Evolutionary conservation across 2,888 invertebrate genomes (phyloP), one percentile per base, ranked within the genome.

Genomic region (Troilus luridus): DNA sequence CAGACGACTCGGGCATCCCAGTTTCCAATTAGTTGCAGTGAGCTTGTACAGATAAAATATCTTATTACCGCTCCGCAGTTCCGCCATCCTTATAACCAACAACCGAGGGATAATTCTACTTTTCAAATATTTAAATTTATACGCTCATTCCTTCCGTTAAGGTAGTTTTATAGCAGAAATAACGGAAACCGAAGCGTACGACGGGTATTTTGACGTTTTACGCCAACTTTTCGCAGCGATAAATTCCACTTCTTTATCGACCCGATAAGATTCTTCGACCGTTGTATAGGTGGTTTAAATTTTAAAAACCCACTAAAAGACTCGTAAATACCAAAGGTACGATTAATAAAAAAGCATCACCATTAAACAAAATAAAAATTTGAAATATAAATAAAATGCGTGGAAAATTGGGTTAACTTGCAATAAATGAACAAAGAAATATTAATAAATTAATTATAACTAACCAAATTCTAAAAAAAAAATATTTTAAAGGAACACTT

Each of bases 21-120:
- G 72, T 77, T 77, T 77, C 72, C 72, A 77, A 77, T 77, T 77
- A 77, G 72, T 41, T 41, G 72, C 27, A 41, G 72, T 17, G 72
- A 41, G 41, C 27, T 77, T 8, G 72, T 77, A 77, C 27, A 77
- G 72, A 77, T 77, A 77, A 72, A 77, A 77, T 77, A 77, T 77
- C 72, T 77, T 27, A 77, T 77, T 77, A 77, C 72, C 1, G 27
- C 17, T 19, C 14, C 19, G 19, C 17, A 27, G 27, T 17, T 27
- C 72, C 72, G 27, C 41, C 72, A 77, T 41, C 41, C 27, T 77
- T 27, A 77, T 27, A 17, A 1, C 27, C 41, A 9, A 72, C 24
- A 72, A 27, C 1, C 41, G 17, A 7, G 27, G 27, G 41, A 77
- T 77, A 41, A 77, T 77, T 77, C 72, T 41, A 19, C 41, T 77